phyloP scores from a whole-genome alignment of 2,113 vertebrate genomes.

The Rhea americana region DNA sequence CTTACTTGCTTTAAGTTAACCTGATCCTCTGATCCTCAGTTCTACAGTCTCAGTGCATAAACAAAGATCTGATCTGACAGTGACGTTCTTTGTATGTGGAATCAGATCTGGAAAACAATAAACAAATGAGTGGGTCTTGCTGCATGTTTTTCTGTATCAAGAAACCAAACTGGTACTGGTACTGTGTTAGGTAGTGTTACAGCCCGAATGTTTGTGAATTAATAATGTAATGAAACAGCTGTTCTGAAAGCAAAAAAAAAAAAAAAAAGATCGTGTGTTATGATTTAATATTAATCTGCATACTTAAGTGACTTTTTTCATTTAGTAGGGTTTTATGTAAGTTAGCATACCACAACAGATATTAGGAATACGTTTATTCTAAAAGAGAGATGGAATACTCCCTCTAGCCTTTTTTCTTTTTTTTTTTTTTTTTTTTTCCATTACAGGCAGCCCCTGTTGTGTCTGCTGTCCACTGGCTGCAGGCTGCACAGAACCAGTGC shows the following conservation, averaged over 20 bases:
- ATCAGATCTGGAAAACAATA: neutral
- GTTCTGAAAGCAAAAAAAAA: neutral
- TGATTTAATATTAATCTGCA: neutral
- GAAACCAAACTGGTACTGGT: rapidly evolving
- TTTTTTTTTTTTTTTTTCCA: neutral
- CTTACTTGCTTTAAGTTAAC: neutral
- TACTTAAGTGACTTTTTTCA: neutral
- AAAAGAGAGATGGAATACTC: neutral
- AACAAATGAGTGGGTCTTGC: neutral
- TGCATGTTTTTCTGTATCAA: neutral
- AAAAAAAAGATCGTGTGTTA: neutral
- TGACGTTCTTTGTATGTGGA: neutral
- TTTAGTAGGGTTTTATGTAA: neutral
- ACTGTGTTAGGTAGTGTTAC: neutral
- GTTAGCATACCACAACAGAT: neutral
- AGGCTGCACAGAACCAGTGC: neutral
- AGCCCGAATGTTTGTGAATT: neutral
- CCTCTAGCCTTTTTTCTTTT: neutral
- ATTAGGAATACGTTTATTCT: neutral
- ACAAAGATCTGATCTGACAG: neutral
- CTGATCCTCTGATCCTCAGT: neutral
- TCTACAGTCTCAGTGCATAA: neutral
- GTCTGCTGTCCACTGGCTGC: neutral
- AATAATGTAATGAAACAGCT: neutral
- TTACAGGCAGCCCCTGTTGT: neutral